Conservation (phyloP, 2,113 vertebrate species). For the Toxostoma redivivum region DNA sequence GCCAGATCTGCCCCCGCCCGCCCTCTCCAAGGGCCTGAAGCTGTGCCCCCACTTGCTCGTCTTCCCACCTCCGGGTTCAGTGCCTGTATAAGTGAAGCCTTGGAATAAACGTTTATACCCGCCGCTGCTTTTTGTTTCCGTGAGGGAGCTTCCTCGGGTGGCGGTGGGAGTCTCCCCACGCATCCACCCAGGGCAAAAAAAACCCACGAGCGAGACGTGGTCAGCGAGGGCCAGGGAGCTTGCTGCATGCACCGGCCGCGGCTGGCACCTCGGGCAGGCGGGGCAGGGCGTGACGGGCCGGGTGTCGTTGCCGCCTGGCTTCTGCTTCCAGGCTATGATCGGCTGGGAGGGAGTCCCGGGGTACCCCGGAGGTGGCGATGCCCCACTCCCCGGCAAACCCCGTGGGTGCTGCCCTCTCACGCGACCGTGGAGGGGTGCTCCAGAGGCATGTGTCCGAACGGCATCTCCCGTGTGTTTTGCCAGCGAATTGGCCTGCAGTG, state of each 20-base stretch:
- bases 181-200: background rate
- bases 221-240: background rate
- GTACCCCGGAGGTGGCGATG: background rate
- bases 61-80: background rate
- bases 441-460: background rate
- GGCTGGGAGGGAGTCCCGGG: background rate
- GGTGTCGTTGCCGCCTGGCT: background rate
- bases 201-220: background rate
- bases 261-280: background rate
- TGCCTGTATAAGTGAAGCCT: background rate
- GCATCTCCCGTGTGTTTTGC: background rate
- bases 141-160: background rate
- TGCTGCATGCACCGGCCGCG: background rate
- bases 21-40: background rate
- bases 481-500: background rate
- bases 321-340: background rate
- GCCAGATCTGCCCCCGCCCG: background rate
- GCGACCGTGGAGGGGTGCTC: background rate
- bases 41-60: background rate
- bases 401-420: too few relatives aligned
- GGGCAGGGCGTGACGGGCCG: background rate
- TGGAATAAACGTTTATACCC: conserved; percentile 18
- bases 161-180: background rate
- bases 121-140: background rate
- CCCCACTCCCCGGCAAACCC: background rate